Conservation (phyloP, 2,113 vertebrate genomes). For the Psettodes erumei region DNA sequence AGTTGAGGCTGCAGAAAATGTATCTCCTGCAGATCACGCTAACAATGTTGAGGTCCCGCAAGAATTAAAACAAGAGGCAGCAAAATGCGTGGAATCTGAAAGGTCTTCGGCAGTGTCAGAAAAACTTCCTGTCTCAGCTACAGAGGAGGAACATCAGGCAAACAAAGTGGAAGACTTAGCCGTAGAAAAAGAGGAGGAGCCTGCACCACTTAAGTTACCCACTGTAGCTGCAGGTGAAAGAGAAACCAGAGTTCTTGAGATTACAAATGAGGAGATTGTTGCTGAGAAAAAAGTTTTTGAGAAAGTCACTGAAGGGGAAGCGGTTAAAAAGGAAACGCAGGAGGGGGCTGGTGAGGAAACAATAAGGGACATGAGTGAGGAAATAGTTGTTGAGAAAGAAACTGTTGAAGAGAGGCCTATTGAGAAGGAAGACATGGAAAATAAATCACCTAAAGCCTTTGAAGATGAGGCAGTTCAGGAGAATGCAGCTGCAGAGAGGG, state of each 20-base stretch:
- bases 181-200: slow-evolving; percentile 8
- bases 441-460: slow-evolving; percentile 28
- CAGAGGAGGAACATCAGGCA: slow-evolving; percentile 17
- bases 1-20: slow-evolving; percentile 16
- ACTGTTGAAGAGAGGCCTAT: background rate
- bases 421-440: slow-evolving; percentile 12
- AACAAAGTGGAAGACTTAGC: slow-evolving; percentile 30
- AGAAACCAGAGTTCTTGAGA: slow-evolving; percentile 12
- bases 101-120: slow-evolving; percentile 4
- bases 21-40: background rate
- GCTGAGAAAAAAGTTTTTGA: slow-evolving; percentile 22
- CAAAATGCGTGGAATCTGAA: slow-evolving; percentile 17
- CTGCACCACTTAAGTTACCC: background rate
- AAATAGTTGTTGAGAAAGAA: slow-evolving; percentile 25
- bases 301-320: slow-evolving; percentile 9
- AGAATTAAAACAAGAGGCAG: slow-evolving; percentile 22
- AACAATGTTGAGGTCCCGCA: slow-evolving; percentile 3
- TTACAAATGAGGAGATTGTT: background rate
- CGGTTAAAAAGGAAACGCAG: slow-evolving; percentile 2
- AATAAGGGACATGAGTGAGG: background rate
- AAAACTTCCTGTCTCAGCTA: background rate
- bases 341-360: slow-evolving; percentile 4
- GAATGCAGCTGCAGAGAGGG: slow-evolving; percentile 1
- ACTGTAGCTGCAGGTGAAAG: slow-evolving; percentile 3
- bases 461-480: slow-evolving; percentile 27